A percentile compares a stretch with the other conserved stretches of the same genome.
Conservation (phyloP, 2,113 vertebrate species). For the Pluvianellus socialis region DNA sequence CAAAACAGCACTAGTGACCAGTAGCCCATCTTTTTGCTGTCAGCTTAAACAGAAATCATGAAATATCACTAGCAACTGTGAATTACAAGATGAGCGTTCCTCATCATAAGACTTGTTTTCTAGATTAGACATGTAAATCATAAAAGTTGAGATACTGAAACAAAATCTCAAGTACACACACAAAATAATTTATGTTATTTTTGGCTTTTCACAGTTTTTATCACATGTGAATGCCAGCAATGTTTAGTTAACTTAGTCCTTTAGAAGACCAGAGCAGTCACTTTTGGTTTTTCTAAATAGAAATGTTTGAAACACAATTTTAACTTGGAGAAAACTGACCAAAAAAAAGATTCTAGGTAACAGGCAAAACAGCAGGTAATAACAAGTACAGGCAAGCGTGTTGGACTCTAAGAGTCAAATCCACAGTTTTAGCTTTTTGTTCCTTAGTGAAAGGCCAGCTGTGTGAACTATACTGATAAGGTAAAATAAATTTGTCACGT, state of each 20-base stretch:
- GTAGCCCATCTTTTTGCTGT: not conserved
- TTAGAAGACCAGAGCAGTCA: not conserved
- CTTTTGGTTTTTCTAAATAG: not conserved
- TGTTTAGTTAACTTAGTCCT: not conserved
- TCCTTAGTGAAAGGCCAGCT: not conserved
- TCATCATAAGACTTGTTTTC: not conserved
- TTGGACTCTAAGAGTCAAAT: not conserved
- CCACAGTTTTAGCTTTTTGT: not conserved
- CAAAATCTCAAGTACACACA: not conserved
- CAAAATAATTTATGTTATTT: not conserved
- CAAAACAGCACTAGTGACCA: not conserved
- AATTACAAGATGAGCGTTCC: not conserved
- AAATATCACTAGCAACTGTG: not conserved
- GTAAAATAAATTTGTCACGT: not conserved
- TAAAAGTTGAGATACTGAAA: not conserved
- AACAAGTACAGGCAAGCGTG: not conserved
- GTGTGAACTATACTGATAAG: not conserved
- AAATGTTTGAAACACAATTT: not conserved
- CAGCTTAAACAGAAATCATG: not conserved
- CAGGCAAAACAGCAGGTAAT: not conserved
- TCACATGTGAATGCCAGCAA: not conserved
- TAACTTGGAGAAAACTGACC: not conserved
- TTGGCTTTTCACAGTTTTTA: not conserved
- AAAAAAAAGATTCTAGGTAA: not conserved
- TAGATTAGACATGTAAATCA: not conserved